Conservation (phyloP, 2,113 vertebrate genomes). For the Emydura subglobosa region DNA sequence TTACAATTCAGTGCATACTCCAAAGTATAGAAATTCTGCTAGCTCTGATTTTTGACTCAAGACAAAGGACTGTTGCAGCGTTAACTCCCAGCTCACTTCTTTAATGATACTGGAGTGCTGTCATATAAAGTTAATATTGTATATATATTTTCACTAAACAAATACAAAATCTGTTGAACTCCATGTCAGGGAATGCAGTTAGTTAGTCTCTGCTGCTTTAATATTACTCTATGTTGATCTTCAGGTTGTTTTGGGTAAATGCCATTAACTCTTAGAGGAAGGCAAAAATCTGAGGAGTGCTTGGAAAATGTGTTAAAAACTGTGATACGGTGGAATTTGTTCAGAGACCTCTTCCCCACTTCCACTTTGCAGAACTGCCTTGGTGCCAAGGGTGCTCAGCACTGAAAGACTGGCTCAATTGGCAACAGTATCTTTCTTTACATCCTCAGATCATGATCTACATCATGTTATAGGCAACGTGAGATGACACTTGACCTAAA, state of each 20-base stretch:
- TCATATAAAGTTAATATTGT: neutral
- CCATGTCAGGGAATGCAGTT: neutral
- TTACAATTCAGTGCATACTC: neutral
- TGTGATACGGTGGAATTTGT: neutral
- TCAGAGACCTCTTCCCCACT: neutral
- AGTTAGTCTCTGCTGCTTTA: neutral
- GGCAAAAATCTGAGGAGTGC: neutral
- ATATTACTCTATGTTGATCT: neutral
- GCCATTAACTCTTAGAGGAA: neutral
- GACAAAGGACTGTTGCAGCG: neutral
- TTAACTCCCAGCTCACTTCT: neutral
- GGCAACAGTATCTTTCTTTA: neutral
- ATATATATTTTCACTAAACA: neutral
- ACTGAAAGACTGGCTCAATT: neutral
- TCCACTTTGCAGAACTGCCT: neutral
- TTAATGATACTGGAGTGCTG: neutral
- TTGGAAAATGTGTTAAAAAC: neutral
- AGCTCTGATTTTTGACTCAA: slow-evolving; percentile 26
- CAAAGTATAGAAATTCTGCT: neutral
- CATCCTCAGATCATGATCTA: neutral
- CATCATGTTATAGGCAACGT: neutral
- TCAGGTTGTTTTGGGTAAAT: neutral
- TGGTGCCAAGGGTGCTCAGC: neutral
- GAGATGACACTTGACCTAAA: neutral
- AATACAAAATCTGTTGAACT: slow-evolving; percentile 3